These are phyloP conservation scores for Lerista edwardsae DNA, from an alignment of 2,797 vertebrate species.

Conservation along the genomic window DNA sequence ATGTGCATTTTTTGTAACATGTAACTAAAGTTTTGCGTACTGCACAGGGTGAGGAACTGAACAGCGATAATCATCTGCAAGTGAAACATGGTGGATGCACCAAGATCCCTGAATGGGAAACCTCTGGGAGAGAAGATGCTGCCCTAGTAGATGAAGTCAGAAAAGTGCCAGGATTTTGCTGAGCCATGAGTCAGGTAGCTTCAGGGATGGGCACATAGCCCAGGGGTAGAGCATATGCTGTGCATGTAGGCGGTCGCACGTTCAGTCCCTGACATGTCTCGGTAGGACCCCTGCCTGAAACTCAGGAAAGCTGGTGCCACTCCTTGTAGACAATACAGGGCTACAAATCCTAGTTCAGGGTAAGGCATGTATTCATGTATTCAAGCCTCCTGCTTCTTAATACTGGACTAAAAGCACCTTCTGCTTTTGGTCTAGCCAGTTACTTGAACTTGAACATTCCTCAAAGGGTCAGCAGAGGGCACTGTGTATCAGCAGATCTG, in stretches of 20 bases:
- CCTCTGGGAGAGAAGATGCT: neutral
- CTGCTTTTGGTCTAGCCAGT: neutral
- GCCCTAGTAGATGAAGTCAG: neutral
- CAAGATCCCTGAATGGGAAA: neutral
- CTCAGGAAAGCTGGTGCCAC: too few species aligned
- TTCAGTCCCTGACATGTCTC: too few species aligned
- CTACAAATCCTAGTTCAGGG: too few species aligned
- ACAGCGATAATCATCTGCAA: neutral
- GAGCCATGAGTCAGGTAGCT: too few species aligned
- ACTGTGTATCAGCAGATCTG: conserved; percentile 13
- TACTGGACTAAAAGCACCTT: neutral
- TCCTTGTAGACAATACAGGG: too few species aligned
- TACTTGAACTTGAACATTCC: neutral
- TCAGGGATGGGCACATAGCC: too few species aligned
- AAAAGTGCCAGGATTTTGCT: too few species aligned
- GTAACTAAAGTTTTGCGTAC: neutral
- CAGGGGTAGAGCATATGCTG: too few species aligned
- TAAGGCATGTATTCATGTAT: too few species aligned
- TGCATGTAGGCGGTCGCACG: too few species aligned
- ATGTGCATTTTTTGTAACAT: too few species aligned
- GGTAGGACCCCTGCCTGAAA: too few species aligned
- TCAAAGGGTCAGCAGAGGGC: conserved; percentile 19
- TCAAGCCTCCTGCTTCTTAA: neutral
- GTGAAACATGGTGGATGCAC: neutral
- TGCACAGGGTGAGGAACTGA: neutral